These are phyloP conservation scores for Aldrovandia affinis DNA, from an alignment of 2,797 vertebrate species.

Conservation along the genomic window DNA sequence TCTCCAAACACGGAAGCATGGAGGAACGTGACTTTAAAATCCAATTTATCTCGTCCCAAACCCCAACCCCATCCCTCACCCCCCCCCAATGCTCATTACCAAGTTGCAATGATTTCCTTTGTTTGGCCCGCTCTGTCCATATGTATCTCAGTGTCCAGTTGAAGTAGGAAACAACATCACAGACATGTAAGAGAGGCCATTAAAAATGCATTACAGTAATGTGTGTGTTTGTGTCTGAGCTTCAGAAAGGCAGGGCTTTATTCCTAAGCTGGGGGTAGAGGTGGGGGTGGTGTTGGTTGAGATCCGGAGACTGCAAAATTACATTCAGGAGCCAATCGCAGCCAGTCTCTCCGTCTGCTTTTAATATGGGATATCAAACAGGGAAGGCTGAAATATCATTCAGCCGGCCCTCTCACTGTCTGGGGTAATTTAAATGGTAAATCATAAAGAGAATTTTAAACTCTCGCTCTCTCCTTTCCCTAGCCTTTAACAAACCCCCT, in stretches of 20 bases:
- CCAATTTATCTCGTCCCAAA: slow-evolving; percentile 56
- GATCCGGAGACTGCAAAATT: slow-evolving; percentile 66
- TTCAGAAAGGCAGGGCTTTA: slow-evolving; percentile 9
- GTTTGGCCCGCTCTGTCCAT: not conserved
- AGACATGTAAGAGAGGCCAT: not conserved
- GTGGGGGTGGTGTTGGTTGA: slow-evolving; percentile 46
- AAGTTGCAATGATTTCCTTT: not conserved
- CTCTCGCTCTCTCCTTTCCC: slow-evolving; percentile 41
- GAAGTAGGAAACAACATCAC: not conserved
- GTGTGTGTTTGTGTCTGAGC: slow-evolving; percentile 11
- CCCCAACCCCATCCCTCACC: not conserved
- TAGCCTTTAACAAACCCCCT: slow-evolving; percentile 69
- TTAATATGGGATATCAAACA: slow-evolving; percentile 79
- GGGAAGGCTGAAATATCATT: slow-evolving; percentile 71
- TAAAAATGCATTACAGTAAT: slow-evolving; percentile 15
- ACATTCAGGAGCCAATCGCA: slow-evolving; percentile 62
- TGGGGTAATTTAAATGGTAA: slow-evolving; percentile 81
- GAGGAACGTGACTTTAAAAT: slow-evolving; percentile 57
- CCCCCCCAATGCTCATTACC: slow-evolving; percentile 3
- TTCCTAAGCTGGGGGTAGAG: slow-evolving; percentile 38
- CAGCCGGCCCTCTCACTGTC: slow-evolving; percentile 67
- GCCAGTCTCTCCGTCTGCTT: slow-evolving; percentile 64
- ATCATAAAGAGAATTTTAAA: slow-evolving; percentile 72
- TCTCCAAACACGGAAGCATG: not conserved
- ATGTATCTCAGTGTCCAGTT: not conserved